phyloP scores from a whole-genome alignment of 2,888 invertebrate genomes.

The Baccha elongata region DNA sequence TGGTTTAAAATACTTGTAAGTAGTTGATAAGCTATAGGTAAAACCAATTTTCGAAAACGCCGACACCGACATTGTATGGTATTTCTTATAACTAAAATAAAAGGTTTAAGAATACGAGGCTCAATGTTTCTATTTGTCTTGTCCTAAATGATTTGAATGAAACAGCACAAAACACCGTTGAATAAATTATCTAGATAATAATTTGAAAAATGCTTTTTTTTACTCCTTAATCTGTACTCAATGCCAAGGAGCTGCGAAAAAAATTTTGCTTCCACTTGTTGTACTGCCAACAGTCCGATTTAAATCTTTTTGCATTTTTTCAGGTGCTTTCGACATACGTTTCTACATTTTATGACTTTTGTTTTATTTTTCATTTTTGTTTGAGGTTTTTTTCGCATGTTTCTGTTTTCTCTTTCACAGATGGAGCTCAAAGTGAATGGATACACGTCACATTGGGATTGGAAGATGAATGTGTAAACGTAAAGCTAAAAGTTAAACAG shows the following conservation, averaged over 20 bases:
- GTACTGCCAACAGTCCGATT: constrained; percentile 56
- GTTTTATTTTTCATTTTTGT: constrained; percentile 12
- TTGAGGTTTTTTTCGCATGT: not conserved
- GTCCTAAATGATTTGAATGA: no score
- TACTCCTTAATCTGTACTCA: constrained; percentile 31
- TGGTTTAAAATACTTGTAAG: no score
- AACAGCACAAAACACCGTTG: no score
- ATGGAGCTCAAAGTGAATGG: constrained; percentile 57
- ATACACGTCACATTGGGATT: constrained; percentile 25
- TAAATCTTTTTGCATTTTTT: constrained; percentile 67
- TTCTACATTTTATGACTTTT: constrained; percentile 25
- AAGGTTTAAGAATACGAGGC: no score
- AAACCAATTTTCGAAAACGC: no score
- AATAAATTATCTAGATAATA: no score
- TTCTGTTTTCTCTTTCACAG: constrained; percentile 4
- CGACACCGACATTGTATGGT: no score
- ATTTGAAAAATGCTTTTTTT: constrained; percentile 19
- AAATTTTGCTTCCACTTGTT: constrained; percentile 67
- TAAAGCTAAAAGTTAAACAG: constrained; percentile 50
- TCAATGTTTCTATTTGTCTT: no score
- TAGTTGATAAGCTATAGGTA: no score
- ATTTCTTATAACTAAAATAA: no score
- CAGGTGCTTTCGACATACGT: constrained; percentile 67
- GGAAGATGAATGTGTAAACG: constrained; percentile 58
- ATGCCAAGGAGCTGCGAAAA: constrained; percentile 16